These are phyloP conservation scores for Porites evermanni DNA, from an alignment of 92 coral and sea anemone genomes.

Conservation along the genomic window DNA sequence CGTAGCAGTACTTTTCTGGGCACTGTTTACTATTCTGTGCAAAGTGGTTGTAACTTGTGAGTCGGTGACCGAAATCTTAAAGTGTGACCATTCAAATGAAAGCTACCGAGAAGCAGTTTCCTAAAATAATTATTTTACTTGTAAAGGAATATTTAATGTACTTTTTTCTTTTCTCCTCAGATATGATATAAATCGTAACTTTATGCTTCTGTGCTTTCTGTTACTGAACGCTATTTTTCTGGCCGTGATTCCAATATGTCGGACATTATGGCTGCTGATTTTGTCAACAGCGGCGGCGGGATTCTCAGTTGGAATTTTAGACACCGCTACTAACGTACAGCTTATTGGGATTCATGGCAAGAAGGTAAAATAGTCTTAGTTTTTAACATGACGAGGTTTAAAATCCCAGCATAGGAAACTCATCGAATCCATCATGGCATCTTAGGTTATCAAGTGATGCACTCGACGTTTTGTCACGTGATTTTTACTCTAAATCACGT, in stretches of 20 bases:
- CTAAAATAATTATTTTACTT: neutral
- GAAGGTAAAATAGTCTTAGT: constrained; percentile 49
- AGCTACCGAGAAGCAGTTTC: neutral
- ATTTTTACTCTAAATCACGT: too few relatives aligned
- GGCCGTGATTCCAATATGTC: constrained; percentile 82
- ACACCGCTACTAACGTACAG: constrained; percentile 93
- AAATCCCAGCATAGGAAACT: too few relatives aligned
- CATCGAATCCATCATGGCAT: too few relatives aligned
- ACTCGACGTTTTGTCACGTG: too few relatives aligned
- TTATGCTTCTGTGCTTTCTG: constrained; percentile 76
- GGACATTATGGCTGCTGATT: constrained; percentile 86
- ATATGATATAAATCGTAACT: constrained; percentile 81
- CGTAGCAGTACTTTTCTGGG: too few relatives aligned
- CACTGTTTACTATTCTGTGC: too few relatives aligned
- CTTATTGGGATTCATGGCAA: constrained; percentile 85
- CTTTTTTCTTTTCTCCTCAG: constrained; percentile 43
- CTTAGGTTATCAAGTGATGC: too few relatives aligned
- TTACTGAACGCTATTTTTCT: constrained; percentile 79
- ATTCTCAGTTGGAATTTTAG: constrained; percentile 89
- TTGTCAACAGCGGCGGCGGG: constrained; percentile 92
- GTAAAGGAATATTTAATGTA: too few relatives aligned
- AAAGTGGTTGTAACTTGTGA: neutral
- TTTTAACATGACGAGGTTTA: too few relatives aligned
- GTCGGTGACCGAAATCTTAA: neutral
- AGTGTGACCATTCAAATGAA: too few relatives aligned